phyloP scores from a whole-genome alignment of 2,113 vertebrate genomes.

The Acanthochromis polyacanthus region DNA sequence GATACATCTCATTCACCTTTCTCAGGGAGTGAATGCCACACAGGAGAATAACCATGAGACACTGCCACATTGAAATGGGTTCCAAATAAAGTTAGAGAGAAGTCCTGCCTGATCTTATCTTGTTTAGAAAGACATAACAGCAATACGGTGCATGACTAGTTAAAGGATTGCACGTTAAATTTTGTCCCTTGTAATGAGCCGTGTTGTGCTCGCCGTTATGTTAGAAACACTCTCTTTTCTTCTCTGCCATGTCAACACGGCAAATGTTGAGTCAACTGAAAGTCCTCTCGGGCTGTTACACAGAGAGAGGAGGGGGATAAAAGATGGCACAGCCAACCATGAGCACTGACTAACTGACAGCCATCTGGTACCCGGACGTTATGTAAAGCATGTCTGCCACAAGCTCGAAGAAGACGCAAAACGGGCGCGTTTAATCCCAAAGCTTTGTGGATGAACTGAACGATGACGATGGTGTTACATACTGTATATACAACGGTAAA shows the following conservation, averaged over 20 bases:
- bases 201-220: slow-evolving; percentile 21
- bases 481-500: slow-evolving; percentile 40
- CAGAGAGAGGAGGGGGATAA: slow-evolving; percentile 29
- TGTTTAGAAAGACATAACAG: slow-evolving; percentile 25
- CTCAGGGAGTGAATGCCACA: slow-evolving; percentile 69
- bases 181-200: slow-evolving; percentile 6
- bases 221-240: slow-evolving; percentile 32
- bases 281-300: slow-evolving; percentile 41
- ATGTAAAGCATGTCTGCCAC: slow-evolving; percentile 47
- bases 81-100: slow-evolving; percentile 18
- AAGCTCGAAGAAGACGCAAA: slow-evolving; percentile 35
- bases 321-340: slow-evolving; percentile 33
- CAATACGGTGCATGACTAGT: slow-evolving; percentile 51
- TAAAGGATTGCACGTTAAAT: slow-evolving; percentile 37
- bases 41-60: slow-evolving; percentile 33
- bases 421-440: slow-evolving; percentile 42
- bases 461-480: slow-evolving; percentile 37
- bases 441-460: slow-evolving; percentile 23
- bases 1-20: slow-evolving; percentile 53
- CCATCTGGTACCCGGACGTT: slow-evolving; percentile 73
- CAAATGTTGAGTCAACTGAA: slow-evolving; percentile 59
- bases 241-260: slow-evolving; percentile 29
- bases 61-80: slow-evolving; percentile 32
- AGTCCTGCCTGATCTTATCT: slow-evolving; percentile 24
- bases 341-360: slow-evolving; percentile 52